Percentiles rank a stretch among this genome's conserved stretches.
Evolutionary conservation across 2,888 invertebrate species (phyloP).

Genomic region (Latrodectus hesperus): DNA sequence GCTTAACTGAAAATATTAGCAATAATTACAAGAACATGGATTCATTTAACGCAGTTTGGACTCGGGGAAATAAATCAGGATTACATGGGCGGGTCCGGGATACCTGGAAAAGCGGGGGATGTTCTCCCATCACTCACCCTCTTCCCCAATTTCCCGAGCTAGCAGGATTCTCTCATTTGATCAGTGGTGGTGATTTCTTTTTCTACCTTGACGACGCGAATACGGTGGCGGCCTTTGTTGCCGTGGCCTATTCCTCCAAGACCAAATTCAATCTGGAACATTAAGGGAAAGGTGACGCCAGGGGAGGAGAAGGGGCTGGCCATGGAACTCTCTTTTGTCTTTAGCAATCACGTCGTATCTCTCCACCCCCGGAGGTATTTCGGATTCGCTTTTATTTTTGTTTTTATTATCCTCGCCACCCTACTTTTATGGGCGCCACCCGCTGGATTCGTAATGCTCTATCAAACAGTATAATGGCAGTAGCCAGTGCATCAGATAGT

Average conservation of each 20-base stretch:
- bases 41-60: not conserved
- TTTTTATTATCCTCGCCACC: not conserved
- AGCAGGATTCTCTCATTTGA: conserved; percentile 46
- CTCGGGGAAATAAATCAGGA: not conserved
- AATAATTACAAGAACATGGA: not conserved
- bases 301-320: not conserved
- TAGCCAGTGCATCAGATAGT: not conserved
- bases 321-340: conserved; percentile 52
- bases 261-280: conserved; percentile 64
- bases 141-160: conserved; percentile 25
- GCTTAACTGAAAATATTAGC: too few species aligned
- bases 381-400: not conserved
- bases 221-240: conserved; percentile 1
- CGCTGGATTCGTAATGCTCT: conserved; percentile 1
- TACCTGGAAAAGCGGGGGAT: conserved; percentile 3
- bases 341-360: conserved; percentile 48
- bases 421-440: not conserved
- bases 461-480: conserved; percentile 1
- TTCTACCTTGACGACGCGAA: conserved; percentile 35
- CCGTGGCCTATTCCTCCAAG: conserved; percentile 16
- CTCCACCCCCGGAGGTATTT: conserved; percentile 5
- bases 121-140: conserved; percentile 3
- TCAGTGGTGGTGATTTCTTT: conserved; percentile 48
- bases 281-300: conserved; percentile 44
- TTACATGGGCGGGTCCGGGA: conserved; percentile 21